A percentile compares a stretch with the other conserved stretches of the same genome.
These are phyloP conservation scores for Clarias fuscus DNA, from an alignment of 2,797 vertebrate genomes.

Conservation along the genomic window DNA sequence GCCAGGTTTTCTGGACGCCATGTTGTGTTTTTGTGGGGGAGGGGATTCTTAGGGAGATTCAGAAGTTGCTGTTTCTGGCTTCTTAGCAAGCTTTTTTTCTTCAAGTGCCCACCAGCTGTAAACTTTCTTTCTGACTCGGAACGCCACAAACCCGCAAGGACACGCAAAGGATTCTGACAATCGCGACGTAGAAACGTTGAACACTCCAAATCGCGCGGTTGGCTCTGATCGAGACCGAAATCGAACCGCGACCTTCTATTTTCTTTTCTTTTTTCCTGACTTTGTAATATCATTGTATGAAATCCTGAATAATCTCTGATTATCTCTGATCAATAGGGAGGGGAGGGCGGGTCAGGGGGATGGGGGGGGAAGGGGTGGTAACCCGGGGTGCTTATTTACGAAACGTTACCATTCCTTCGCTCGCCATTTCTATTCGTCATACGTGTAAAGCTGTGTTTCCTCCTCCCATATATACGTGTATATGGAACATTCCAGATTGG, in stretches of 20 bases:
- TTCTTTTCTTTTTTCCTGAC: constrained; percentile 59
- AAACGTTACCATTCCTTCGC: constrained; percentile 79
- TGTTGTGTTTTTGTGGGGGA: constrained; percentile 74
- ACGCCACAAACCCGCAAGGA: constrained; percentile 65
- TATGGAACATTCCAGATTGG: constrained; percentile 85
- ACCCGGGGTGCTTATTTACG: constrained; percentile 66
- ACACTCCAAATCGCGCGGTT: constrained; percentile 45
- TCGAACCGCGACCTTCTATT: constrained; percentile 62
- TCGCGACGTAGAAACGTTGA: constrained; percentile 73
- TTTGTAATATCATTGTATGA: constrained; percentile 72
- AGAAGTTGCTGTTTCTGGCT: constrained; percentile 88
- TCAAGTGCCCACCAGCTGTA: constrained; percentile 97
- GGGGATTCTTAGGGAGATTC: constrained; percentile 81
- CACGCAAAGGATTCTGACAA: constrained; percentile 81
- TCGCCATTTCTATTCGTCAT: constrained; percentile 86
- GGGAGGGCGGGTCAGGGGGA: constrained; percentile 48
- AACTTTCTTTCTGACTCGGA: constrained; percentile 81
- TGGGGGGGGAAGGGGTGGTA: constrained; percentile 56
- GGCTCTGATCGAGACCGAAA: constrained; percentile 60
- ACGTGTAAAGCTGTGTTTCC: constrained; percentile 90
- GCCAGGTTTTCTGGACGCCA: constrained; percentile 71
- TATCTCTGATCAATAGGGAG: constrained; percentile 53
- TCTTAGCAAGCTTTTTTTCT: constrained; percentile 86
- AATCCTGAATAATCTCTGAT: constrained; percentile 66
- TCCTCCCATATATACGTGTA: constrained; percentile 86